Percentiles rank a stretch among this genome's conserved stretches.
phyloP scores from a whole-genome alignment of 2,797 vertebrate genomes.

The Eremophila alpestris region DNA sequence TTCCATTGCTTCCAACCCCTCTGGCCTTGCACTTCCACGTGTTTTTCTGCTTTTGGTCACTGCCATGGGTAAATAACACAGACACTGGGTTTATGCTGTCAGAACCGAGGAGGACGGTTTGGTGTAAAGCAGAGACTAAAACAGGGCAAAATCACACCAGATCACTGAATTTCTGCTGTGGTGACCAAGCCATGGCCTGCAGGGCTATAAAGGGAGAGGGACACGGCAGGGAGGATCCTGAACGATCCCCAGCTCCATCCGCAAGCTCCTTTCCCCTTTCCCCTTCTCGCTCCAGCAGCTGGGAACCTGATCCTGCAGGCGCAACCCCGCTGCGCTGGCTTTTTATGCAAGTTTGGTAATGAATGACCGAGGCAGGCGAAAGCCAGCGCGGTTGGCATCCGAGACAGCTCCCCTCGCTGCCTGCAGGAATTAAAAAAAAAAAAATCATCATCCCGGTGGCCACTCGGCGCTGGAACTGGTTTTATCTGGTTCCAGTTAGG shows the following conservation, averaged over 20 bases:
- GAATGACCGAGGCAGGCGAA: background rate
- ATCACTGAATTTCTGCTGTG: background rate
- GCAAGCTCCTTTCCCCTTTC: background rate
- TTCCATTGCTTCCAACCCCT: background rate
- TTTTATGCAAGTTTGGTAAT: background rate
- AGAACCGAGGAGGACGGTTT: background rate
- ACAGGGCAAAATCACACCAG: background rate
- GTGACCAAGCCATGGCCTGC: background rate
- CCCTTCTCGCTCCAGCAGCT: background rate
- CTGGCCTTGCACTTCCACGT: background rate
- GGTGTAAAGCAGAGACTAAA: background rate
- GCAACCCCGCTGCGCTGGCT: background rate
- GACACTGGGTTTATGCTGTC: accelerated
- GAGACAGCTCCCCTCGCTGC: background rate
- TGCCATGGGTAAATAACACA: background rate
- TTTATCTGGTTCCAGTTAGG: conserved; percentile 61
- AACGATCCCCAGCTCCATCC: background rate
- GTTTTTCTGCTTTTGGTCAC: background rate
- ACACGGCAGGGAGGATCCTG: background rate
- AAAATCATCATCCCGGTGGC: conserved; percentile 12
- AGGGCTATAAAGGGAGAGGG: background rate
- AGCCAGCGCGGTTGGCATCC: background rate
- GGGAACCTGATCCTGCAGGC: conserved; percentile 17
- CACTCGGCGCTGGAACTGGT: conserved; percentile 31
- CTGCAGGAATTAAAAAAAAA: background rate